Percentiles rank a stretch among this genome's conserved stretches.
Evolutionary conservation across 2,888 invertebrate species (phyloP).

Genomic region (Drosophila atroscutellata): DNA sequence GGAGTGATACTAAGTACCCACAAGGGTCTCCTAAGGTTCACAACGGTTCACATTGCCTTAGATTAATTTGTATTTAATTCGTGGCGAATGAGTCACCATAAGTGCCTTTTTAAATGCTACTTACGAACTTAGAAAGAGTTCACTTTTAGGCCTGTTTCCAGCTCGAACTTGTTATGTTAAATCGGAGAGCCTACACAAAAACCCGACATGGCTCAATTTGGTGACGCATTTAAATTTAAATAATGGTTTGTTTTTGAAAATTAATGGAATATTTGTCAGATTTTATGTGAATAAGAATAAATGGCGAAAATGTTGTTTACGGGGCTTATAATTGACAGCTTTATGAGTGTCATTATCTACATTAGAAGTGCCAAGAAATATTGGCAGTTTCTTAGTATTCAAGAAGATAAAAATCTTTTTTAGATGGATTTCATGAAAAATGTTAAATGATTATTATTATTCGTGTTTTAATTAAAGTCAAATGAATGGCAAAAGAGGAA

Average conservation of each 20-base stretch:
- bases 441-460: neutral
- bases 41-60: conserved; percentile 7
- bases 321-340: neutral
- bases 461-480: neutral
- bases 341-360: neutral
- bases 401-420: neutral
- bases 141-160: conserved; percentile 10
- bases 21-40: conserved; percentile 15
- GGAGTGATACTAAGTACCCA: conserved; percentile 49
- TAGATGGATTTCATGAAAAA: neutral
- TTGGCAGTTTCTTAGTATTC: neutral
- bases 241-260: conserved; percentile 18
- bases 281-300: conserved; percentile 5
- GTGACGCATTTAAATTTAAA: conserved; percentile 51
- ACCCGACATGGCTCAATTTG: conserved; percentile 7
- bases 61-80: conserved; percentile 22
- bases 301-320: conserved; percentile 25
- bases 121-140: neutral
- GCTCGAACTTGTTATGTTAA: conserved; percentile 46
- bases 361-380: neutral
- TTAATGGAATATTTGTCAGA: conserved; percentile 49
- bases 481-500: neutral
- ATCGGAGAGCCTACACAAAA: conserved; percentile 4
- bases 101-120: neutral
- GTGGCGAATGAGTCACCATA: conserved; percentile 16